Base-by-base conservation (phyloP, 2,888 invertebrate genomes). In the Dione juno region DNA sequence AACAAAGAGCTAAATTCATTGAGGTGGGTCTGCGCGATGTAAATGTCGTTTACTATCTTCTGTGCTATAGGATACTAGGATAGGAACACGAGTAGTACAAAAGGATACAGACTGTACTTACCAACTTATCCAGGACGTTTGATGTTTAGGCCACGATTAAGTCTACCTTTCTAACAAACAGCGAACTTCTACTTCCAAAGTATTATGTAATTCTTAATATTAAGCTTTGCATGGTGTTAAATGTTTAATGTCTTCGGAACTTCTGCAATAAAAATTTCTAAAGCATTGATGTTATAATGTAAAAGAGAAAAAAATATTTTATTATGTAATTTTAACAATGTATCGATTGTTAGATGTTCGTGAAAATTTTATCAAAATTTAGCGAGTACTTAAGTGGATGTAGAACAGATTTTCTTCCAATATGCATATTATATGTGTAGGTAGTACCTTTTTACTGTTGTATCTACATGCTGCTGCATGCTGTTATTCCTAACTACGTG, bases 341-440 rank as follows among this genome's bases (percentile, higher is more conserved):
- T 86, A 84, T 81, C 82, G 78, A 82, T 82, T 81, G 81, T 82
- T 86, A 82, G 81, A 80, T 84, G 81, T 85, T 87, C 80, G 79
- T 81, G 76, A 80, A 79, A 79, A 84, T 84, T 85, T 83, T 83
- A 83, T 82, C 77, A 73, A 76, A 70, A 70, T 72, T 58, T 73
- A 72, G 67, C 61, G 65, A 63, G 71, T 64, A 67, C 2, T 67
- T 68, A 40, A 54, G 54, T 65, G 65, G 50, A 71, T 65, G 41
- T 64, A 58, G 43, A 68, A 53, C 52, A 71, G 43, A 65, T 48
- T 52, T 58, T 71, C 63, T 63, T 48, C 28, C 63, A 53, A 52
- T 52, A 57, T 37, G 37, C 40, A 63, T 63, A 53, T 53, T 21
- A 64, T 64, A 37, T 19, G 53, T 61, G 28, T 68, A 59, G 64